These are phyloP conservation scores for Orchestes rusci DNA, from an alignment of 2,888 invertebrate species.

Conservation along the genomic window DNA sequence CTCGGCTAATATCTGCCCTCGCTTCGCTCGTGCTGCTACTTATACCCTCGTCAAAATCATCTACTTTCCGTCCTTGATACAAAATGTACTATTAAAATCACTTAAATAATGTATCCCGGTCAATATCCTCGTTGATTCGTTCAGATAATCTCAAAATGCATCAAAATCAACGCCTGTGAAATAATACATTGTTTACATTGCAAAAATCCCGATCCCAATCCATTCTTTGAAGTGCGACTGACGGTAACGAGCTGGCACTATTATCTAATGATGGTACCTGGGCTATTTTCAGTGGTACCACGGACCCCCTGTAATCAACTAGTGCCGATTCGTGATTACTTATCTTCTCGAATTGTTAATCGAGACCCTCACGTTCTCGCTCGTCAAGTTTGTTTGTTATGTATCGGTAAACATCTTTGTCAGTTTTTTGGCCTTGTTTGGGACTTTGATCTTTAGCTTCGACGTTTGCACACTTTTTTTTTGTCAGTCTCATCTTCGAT, in stretches of 20 bases:
- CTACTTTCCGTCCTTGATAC: no score
- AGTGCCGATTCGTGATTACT: slow-evolving; percentile 21
- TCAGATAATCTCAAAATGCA: no score
- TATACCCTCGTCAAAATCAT: no score
- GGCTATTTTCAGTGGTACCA: slow-evolving; percentile 7
- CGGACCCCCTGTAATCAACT: slow-evolving; percentile 16
- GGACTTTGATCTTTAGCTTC: neutral
- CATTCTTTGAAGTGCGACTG: slow-evolving; percentile 10
- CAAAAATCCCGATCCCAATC: neutral
- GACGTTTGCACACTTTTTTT: neutral
- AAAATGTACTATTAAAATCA: no score
- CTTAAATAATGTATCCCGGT: no score
- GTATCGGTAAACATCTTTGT: slow-evolving; percentile 14
- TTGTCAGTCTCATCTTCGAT: no score
- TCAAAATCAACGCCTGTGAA: no score
- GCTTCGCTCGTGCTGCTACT: no score
- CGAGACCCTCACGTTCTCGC: slow-evolving; percentile 14
- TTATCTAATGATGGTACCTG: slow-evolving; percentile 20
- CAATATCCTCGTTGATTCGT: no score
- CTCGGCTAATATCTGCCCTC: no score
- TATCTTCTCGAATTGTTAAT: slow-evolving; percentile 17
- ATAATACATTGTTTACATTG: neutral
- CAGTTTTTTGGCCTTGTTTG: neutral
- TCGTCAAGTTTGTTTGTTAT: slow-evolving; percentile 13
- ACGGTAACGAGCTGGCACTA: slow-evolving; percentile 17